phyloP scores from a whole-genome alignment of 2,113 vertebrate species.

The Toxotes chatareus region DNA sequence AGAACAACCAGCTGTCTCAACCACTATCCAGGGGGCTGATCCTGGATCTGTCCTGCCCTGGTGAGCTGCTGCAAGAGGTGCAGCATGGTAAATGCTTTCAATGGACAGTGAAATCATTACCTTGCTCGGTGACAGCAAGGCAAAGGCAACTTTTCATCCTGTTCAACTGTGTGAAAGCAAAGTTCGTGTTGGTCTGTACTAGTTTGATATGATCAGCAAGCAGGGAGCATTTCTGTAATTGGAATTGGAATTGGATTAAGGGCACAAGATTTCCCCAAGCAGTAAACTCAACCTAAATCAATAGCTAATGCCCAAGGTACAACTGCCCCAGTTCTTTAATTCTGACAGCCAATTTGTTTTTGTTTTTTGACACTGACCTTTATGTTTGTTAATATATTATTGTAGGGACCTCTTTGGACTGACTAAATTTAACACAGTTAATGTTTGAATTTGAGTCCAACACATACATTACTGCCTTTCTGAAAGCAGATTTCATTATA shows the following conservation, averaged over 20 bases:
- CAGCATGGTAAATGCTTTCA: background rate
- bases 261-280: slow-evolving; percentile 35
- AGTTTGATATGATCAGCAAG: slow-evolving; percentile 10
- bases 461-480: background rate
- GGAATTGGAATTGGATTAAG: slow-evolving; percentile 29
- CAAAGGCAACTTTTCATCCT: background rate
- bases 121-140: background rate
- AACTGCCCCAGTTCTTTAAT: slow-evolving; percentile 17
- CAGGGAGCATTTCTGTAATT: slow-evolving; percentile 20
- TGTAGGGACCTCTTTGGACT: background rate
- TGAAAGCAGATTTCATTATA: background rate
- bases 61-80: background rate
- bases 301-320: slow-evolving; percentile 10
- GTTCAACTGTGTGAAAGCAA: slow-evolving; percentile 1
- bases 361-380: background rate
- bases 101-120: background rate
- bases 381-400: slow-evolving; percentile 22
- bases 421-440: background rate
- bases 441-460: slow-evolving; percentile 3
- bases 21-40: background rate
- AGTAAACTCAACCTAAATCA: slow-evolving; percentile 32
- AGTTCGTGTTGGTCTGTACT: background rate
- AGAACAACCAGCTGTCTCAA: background rate
- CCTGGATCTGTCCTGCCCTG: background rate
- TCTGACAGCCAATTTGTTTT: slow-evolving; percentile 11